Conservation (phyloP, 1,140 invertebrate species). For the Papilio xuthus region DNA sequence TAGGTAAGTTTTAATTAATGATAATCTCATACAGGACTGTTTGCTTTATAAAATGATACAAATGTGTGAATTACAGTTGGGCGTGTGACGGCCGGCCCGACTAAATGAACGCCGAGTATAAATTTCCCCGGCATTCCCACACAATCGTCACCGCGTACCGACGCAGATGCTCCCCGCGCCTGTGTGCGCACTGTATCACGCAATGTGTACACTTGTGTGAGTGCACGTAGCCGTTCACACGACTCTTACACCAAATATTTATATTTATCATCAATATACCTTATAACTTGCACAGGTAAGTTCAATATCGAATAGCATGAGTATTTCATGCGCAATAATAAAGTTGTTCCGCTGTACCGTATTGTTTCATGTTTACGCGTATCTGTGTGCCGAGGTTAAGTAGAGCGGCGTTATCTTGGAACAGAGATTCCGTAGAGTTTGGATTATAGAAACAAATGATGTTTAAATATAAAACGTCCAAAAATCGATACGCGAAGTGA, state of each 20-base stretch:
- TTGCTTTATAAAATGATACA: conserved; percentile 73
- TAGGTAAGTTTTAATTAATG: conserved; percentile 60
- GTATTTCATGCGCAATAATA: conserved; percentile 51
- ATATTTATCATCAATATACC: conserved; percentile 41
- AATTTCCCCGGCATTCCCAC: conserved; percentile 78
- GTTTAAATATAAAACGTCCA: conserved; percentile 43
- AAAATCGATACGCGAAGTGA: conserved; percentile 41
- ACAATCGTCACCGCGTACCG: conserved; percentile 58
- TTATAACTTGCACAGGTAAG: conserved; percentile 40
- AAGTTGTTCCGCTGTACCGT: conserved; percentile 75
- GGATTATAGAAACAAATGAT: conserved; percentile 63
- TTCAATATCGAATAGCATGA: conserved; percentile 42
- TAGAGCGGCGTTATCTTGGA: conserved; percentile 80
- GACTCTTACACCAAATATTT: conserved; percentile 41
- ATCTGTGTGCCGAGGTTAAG: conserved; percentile 80
- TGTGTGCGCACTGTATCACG: conserved; percentile 50
- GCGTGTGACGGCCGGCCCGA: conserved; percentile 56
- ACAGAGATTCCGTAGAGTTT: conserved; percentile 77
- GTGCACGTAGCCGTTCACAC: conserved; percentile 64
- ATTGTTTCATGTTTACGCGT: conserved; percentile 81
- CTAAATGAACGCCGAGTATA: conserved; percentile 75
- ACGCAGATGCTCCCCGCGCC: conserved; percentile 54
- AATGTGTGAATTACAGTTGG: conserved; percentile 69
- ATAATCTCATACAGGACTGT: conserved; percentile 64
- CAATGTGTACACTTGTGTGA: conserved; percentile 49